Percentiles rank a stretch among this genome's conserved stretches.
These are phyloP conservation scores for Coryphaenoides rupestris DNA, from an alignment of 2,113 vertebrate genomes.

Conservation along the genomic window DNA sequence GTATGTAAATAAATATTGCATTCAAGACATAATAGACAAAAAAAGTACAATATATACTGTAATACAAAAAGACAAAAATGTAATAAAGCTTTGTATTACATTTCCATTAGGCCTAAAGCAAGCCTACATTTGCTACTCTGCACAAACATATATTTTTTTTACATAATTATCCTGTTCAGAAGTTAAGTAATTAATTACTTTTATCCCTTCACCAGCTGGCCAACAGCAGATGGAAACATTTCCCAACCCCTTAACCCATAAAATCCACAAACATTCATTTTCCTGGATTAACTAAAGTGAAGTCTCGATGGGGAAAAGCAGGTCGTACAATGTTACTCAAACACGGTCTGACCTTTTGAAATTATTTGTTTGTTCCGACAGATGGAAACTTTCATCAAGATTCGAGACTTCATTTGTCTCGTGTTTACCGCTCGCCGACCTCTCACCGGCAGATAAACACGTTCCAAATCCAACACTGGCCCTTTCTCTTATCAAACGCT, in stretches of 20 bases:
- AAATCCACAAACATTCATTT: conserved; percentile 99
- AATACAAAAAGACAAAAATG: conserved; percentile 12
- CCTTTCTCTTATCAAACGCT: too few relatives aligned
- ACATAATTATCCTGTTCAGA: conserved; percentile 88
- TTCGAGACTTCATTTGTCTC: too few relatives aligned
- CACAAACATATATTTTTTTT: conserved; percentile 85
- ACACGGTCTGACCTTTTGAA: conserved; percentile 3
- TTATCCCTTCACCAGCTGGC: conserved; percentile 99
- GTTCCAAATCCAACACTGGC: too few relatives aligned
- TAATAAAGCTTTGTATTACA: conserved; percentile 3
- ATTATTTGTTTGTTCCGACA: background rate
- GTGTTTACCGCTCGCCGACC: too few relatives aligned
- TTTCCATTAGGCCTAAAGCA: background rate
- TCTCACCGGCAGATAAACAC: too few relatives aligned
- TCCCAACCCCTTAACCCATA: conserved; percentile 99
- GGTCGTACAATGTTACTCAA: conserved; percentile 68
- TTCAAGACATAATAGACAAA: background rate
- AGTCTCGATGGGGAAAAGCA: conserved; percentile 93
- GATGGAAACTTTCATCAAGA: too few relatives aligned
- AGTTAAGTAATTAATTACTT: conserved; percentile 99
- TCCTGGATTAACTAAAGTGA: conserved; percentile 99
- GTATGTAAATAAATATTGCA: too few relatives aligned
- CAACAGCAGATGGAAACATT: conserved; percentile 99
- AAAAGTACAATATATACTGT: background rate
- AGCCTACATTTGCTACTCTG: conserved; percentile 55